Base-by-base conservation (phyloP, 2,113 vertebrate species). In the Thamnaconus septentrionalis region DNA sequence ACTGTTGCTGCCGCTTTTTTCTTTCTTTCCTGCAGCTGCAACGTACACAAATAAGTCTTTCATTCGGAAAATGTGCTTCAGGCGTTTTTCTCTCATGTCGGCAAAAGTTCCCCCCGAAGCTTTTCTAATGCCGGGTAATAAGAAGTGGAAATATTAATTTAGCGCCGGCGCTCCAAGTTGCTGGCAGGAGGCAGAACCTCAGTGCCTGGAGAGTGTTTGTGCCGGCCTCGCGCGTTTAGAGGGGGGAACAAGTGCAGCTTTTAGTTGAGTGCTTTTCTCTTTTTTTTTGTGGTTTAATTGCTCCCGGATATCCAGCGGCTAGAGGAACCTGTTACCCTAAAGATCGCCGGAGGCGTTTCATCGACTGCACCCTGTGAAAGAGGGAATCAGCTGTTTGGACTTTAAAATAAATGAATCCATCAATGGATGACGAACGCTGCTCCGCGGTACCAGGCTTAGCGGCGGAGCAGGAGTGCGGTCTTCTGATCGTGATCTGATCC, bases 271-370 rank as follows among this genome's bases (percentile, higher is more conserved):
- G 59, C 45, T 53, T 6, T 69, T 66, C 68, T 45, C 44, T 69
- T 66, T 49, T 49, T 49, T 31, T 31, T 2, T 31, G 10, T 41
- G 5, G 18, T 39, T 66, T 60, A 76, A 79, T 81, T 82, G 63
- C 57, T 5, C 59, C 56, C 5, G 2, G 50, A 52, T 66, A 69
- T 64, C 53, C 48, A 47, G 56, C 4, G 54, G 57, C 56, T 66
- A 44, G 63, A 58, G 61, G 50, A 65, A 61, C 9, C 61, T 74
- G 50, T 57, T 39, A 71, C 52, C 64, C 50, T 31, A 45, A 76
- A 81, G 66, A 76, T 41, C 46, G 63, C 63, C 66, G 0, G 5
- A 68, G 76, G 66, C 63, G 2, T 83, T 71, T 70, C 43, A 68
- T 75, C 18, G 18, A 31, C 18, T 31, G 18, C 18, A 31, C 1